Conservation (phyloP, 2,113 vertebrate genomes). For the Nesoenas mayeri region DNA sequence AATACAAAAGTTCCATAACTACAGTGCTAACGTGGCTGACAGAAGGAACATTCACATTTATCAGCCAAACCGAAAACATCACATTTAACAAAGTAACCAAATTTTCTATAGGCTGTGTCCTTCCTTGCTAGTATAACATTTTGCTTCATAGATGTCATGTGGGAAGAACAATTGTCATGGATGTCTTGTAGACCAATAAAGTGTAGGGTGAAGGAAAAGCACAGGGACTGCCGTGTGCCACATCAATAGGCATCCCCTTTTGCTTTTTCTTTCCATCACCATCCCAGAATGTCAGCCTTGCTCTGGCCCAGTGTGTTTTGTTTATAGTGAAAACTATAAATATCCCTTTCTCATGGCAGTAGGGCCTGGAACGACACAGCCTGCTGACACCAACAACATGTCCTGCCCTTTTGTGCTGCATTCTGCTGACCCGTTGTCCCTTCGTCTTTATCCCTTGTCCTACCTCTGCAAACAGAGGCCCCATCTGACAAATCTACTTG, state of each 20-base stretch:
- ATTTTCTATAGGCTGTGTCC: neutral
- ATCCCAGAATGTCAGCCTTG: neutral
- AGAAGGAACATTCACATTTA: neutral
- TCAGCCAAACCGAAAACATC: neutral
- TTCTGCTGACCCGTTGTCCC: neutral
- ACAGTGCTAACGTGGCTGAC: rapidly evolving
- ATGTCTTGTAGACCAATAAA: neutral
- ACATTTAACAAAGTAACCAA: neutral
- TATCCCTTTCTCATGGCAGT: neutral
- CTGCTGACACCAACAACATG: neutral
- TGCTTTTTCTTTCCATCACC: neutral
- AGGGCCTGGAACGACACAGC: neutral
- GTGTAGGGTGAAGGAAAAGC: neutral
- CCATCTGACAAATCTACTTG: constrained; percentile 21
- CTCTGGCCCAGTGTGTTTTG: neutral
- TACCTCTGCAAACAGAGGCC: constrained; percentile 8
- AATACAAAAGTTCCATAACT: neutral
- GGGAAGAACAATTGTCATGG: neutral
- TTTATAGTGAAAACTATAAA: neutral
- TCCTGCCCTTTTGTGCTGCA: neutral
- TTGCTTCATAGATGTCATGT: neutral
- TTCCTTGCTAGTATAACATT: neutral
- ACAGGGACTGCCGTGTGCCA: neutral
- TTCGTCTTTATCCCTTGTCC: neutral
- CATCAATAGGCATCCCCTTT: neutral